Base-by-base conservation (phyloP, 2,113 vertebrate genomes). In the Corapipo altera region DNA sequence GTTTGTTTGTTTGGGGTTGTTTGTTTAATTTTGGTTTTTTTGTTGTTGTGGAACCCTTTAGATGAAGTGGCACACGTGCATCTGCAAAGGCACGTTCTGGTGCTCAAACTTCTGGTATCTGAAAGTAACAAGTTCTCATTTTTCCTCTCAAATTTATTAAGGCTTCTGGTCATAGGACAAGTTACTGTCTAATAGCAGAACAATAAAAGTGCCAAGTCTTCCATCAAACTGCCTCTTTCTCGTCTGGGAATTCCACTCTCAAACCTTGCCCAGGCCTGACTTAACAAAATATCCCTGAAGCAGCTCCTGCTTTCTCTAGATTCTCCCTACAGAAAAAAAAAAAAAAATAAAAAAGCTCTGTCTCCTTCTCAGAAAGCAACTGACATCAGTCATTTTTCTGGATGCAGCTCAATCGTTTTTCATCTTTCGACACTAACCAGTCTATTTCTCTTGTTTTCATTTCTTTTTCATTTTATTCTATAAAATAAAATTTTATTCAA, bases 51-150 rank as follows among this genome's bases (percentile, higher is more conserved):
- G 7, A 80, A 73, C 4, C 9, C 5, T 32, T 67, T 27, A 51
- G 39, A 57, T 41, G 12, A 62, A 39, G 17, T 19, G 6, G 8
- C 67, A 15, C 11, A 59, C 0, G 0, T 39, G 5, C 6, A 23
- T 57, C 30, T 88, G 14, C n/a, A 82, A 78, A 62, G 5, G 6
- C 8, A 37, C 2, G 11, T 7, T 41, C n/a, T 46, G 8, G 14
- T 66, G 35, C 4, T 62, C 22, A 52, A 62, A 46, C 3, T 61
- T 65, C 14, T 21, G 37, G 5, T 6, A 73, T 20, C 23, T 59
- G 51, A 86, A 66, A 46, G 18, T 11, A 85, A 2, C 16, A 48
- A 85, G 7, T 30, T 62, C 43, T 72, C 30, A 14, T 9, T 52
- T 90, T 95, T 57, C 30, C 32, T 70, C 30, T 59, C 35, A 85